Percentiles rank a stretch among this genome's conserved stretches.
These are phyloP conservation scores for Caenorhabditis becei DNA, from an alignment of 2,888 invertebrate species.

Conservation along the genomic window DNA sequence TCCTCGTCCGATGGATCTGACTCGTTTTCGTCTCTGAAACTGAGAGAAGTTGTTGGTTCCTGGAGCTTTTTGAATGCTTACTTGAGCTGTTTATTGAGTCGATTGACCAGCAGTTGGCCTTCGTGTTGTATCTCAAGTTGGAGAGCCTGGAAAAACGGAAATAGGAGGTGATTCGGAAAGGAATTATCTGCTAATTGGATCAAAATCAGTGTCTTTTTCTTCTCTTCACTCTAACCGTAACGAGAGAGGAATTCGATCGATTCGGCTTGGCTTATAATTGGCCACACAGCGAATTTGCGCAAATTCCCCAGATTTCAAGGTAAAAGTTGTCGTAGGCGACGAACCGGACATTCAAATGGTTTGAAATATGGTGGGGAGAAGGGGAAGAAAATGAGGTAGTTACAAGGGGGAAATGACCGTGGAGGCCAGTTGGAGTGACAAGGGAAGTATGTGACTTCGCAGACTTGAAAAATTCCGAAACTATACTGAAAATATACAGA, in stretches of 20 bases:
- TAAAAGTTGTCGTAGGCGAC: slow-evolving; percentile 57
- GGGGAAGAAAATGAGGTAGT: slow-evolving; percentile 36
- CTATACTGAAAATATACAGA: no score
- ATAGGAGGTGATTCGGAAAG: not conserved
- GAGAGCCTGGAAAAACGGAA: slow-evolving; percentile 66
- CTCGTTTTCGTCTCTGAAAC: slow-evolving; percentile 53
- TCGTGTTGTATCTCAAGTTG: slow-evolving; percentile 75
- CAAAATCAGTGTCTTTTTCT: not conserved
- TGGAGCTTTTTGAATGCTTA: slow-evolving; percentile 19
- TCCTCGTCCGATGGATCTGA: slow-evolving; percentile 38
- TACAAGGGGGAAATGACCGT: no score
- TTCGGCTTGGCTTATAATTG: slow-evolving; percentile 28
- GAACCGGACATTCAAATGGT: slow-evolving; percentile 53
- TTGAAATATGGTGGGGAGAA: slow-evolving; percentile 42
- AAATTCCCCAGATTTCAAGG: slow-evolving; percentile 57
- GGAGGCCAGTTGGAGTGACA: not conserved
- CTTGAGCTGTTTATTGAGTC: slow-evolving; percentile 64
- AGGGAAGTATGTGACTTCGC: not conserved
- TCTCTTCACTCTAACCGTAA: no score
- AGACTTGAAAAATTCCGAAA: no score
- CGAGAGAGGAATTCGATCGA: slow-evolving; percentile 24
- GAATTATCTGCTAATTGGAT: slow-evolving; percentile 36
- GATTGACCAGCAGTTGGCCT: slow-evolving; percentile 69
- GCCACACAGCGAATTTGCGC: slow-evolving; percentile 42
- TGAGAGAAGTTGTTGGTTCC: not conserved